Conservation (phyloP, 1,140 invertebrate species). For the Caenorhabditis tropicalis region DNA sequence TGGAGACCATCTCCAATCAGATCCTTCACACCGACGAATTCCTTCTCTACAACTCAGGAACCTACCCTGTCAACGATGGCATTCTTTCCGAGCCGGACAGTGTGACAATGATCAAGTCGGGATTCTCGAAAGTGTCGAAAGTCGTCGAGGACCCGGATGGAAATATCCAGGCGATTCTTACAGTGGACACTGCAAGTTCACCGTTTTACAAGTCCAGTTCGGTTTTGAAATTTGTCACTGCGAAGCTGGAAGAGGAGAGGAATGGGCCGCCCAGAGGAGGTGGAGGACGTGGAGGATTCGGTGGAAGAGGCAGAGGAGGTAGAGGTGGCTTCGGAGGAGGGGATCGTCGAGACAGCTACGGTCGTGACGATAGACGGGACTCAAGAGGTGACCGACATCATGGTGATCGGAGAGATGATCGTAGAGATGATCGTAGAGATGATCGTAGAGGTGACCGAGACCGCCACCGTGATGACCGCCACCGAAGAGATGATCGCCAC, state of each 20-base stretch:
- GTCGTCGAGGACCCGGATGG: neutral
- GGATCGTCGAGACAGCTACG: neutral
- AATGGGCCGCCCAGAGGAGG: neutral
- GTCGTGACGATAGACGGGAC: neutral
- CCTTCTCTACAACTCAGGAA: neutral
- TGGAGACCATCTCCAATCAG: neutral
- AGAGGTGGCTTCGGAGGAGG: neutral
- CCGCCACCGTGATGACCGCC: neutral
- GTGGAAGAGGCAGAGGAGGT: neutral
- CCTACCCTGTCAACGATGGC: neutral
- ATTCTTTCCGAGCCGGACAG: neutral
- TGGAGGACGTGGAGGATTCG: neutral
- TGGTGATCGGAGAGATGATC: neutral
- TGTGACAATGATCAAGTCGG: neutral
- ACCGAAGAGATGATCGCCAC: neutral
- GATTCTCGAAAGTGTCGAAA: neutral
- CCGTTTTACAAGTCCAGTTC: neutral
- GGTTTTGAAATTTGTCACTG: neutral
- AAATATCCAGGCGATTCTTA: neutral
- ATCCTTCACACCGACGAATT: neutral
- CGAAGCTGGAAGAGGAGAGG: neutral
- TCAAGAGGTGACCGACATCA: neutral
- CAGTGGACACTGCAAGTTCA: neutral
- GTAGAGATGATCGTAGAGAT: neutral
- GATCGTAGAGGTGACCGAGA: neutral